phyloP scores from a whole-genome alignment of 2,888 invertebrate genomes.

The Ochropleura leucogaster region DNA sequence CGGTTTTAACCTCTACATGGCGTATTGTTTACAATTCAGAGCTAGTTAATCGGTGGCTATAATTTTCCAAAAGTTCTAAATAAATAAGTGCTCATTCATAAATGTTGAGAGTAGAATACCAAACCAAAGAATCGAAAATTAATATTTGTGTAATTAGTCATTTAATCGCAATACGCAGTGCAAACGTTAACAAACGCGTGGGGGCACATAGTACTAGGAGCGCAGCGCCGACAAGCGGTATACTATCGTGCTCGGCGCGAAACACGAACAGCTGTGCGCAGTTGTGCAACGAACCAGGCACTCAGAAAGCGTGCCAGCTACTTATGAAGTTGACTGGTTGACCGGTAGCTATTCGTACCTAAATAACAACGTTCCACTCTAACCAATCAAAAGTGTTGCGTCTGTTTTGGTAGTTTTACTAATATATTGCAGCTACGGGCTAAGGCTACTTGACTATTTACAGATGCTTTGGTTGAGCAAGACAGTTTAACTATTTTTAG shows the following conservation, averaged over 20 bases:
- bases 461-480: conserved; percentile 55
- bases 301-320: conserved; percentile 73
- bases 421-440: conserved; percentile 50
- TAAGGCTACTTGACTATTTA: conserved; percentile 31
- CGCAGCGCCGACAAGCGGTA: conserved; percentile 70
- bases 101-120: background rate
- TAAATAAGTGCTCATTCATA: too few species aligned
- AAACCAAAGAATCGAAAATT: background rate
- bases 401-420: conserved; percentile 56
- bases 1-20: background rate
- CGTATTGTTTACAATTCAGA: background rate
- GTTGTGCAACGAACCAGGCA: conserved; percentile 79
- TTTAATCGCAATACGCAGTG: conserved; percentile 44
- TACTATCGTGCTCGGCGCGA: conserved; percentile 57
- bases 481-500: conserved; percentile 43
- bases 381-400: conserved; percentile 54
- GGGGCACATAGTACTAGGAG: conserved; percentile 75
- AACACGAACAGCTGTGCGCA: conserved; percentile 64
- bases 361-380: conserved; percentile 55
- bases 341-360: conserved; percentile 49
- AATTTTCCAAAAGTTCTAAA: background rate
- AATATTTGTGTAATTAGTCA: conserved; percentile 11
- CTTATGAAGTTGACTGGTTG: conserved; percentile 73
- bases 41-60: conserved; percentile 1
- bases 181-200: conserved; percentile 68